phyloP scores from a whole-genome alignment of 2,888 invertebrate genomes.

The Hirtodrosophila histrioides region DNA sequence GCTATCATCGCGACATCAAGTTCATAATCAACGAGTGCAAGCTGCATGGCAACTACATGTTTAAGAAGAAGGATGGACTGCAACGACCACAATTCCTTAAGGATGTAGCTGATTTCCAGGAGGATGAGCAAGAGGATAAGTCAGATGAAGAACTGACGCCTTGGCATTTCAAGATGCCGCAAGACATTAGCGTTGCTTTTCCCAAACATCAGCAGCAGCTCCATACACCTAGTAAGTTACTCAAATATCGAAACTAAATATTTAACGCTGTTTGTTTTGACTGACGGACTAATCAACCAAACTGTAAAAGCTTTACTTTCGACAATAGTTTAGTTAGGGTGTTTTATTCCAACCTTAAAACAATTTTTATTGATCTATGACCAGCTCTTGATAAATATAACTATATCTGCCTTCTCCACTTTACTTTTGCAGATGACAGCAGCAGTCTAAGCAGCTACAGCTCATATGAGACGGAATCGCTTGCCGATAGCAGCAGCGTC shows the following conservation, averaged over 20 bases:
- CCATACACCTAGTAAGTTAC: conserved; percentile 10
- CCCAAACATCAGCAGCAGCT: not conserved
- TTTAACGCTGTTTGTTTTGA: no score
- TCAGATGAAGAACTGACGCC: conserved; percentile 1
- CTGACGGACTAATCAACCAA: no score
- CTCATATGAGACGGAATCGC: not conserved
- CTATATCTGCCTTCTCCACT: no score
- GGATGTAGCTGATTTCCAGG: conserved; percentile 3
- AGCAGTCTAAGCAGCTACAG: not conserved
- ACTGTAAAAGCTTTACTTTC: no score
- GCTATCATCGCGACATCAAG: conserved; percentile 72
- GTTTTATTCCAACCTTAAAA: no score
- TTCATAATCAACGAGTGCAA: conserved; percentile 76
- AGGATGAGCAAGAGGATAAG: not conserved
- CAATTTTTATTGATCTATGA: no score
- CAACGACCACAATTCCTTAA: conserved; percentile 4
- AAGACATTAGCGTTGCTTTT: conserved; percentile 23
- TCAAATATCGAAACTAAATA: no score
- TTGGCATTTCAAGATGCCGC: conserved; percentile 44
- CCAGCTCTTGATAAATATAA: no score
- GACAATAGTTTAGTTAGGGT: no score
- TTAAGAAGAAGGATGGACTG: conserved; percentile 31
- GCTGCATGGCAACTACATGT: conserved; percentile 47
- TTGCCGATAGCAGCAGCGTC: not conserved
- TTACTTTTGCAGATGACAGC: conserved; percentile 13